Evolutionary conservation across 2,797 vertebrate species (phyloP).

Genomic region (Sphaeramia orbicularis): DNA sequence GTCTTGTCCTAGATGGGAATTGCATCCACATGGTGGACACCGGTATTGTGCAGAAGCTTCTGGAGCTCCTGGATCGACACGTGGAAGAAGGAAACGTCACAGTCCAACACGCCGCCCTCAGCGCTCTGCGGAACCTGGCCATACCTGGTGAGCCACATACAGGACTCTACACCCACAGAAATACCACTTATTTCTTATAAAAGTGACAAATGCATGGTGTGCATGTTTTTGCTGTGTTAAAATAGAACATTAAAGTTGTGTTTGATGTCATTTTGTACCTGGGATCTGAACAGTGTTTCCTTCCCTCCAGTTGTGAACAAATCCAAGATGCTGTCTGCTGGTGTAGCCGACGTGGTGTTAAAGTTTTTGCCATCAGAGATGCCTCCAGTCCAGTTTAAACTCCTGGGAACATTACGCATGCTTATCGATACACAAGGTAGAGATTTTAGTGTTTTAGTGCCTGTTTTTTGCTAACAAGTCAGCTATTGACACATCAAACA

Average conservation of each 20-base stretch:
- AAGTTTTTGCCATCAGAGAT: slow-evolving; percentile 98
- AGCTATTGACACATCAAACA: background rate
- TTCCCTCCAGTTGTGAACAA: slow-evolving; percentile 93
- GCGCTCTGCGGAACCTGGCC: slow-evolving; percentile 95
- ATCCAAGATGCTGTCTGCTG: slow-evolving; percentile 97
- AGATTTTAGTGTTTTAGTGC: background rate
- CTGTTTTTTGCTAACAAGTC: background rate
- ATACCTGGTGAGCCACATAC: slow-evolving; percentile 90
- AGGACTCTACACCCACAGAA: background rate
- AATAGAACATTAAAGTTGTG: too few species aligned
- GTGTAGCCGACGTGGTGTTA: slow-evolving; percentile 94
- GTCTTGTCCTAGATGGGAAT: slow-evolving; percentile 89
- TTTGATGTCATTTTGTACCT: background rate
- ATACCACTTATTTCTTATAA: too few species aligned
- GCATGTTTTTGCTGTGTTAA: background rate
- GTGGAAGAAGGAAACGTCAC: slow-evolving; percentile 97
- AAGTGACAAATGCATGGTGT: background rate
- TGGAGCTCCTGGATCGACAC: slow-evolving; percentile 94
- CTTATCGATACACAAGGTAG: slow-evolving; percentile 98
- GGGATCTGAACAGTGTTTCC: background rate
- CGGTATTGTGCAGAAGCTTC: slow-evolving; percentile 95
- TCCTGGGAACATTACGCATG: slow-evolving; percentile 97
- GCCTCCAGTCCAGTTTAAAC: slow-evolving; percentile 98
- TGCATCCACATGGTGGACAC: slow-evolving; percentile 99
- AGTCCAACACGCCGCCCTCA: slow-evolving; percentile 96